These are phyloP conservation scores for Campaea margaritaria DNA, from an alignment of 2,888 invertebrate genomes.

Conservation along the genomic window DNA sequence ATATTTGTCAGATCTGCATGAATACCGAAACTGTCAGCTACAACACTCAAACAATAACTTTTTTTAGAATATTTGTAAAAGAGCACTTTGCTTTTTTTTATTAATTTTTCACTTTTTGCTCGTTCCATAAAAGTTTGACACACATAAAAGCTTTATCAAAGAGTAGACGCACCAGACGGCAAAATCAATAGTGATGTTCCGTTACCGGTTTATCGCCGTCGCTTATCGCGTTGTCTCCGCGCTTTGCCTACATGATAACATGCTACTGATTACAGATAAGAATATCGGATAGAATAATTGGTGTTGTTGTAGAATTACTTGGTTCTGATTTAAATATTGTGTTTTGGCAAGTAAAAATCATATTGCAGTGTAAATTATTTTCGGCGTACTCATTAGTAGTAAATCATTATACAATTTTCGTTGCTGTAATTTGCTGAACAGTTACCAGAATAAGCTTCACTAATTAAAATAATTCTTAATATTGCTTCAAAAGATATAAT, in stretches of 20 bases:
- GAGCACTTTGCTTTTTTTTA: neutral
- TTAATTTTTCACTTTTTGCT: neutral
- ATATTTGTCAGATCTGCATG: too few relatives aligned
- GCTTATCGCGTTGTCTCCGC: slow-evolving; percentile 68
- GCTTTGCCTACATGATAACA: slow-evolving; percentile 69
- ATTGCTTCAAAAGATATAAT: too few relatives aligned
- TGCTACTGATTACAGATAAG: slow-evolving; percentile 73
- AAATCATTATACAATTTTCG: too few relatives aligned
- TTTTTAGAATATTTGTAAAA: neutral
- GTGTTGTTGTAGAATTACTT: neutral
- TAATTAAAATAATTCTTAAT: too few relatives aligned
- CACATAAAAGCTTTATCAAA: slow-evolving; percentile 8
- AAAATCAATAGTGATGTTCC: slow-evolving; percentile 77
- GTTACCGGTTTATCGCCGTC: slow-evolving; percentile 63
- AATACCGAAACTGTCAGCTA: too few relatives aligned
- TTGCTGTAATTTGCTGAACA: too few relatives aligned
- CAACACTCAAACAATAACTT: neutral
- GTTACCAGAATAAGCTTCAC: too few relatives aligned
- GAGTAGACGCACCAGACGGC: slow-evolving; percentile 35
- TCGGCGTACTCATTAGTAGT: too few relatives aligned
- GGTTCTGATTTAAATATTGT: too few relatives aligned
- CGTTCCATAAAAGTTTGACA: neutral
- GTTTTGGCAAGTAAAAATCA: too few relatives aligned
- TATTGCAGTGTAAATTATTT: too few relatives aligned
- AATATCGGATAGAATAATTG: slow-evolving; percentile 13